A percentile compares a stretch with the other conserved stretches of the same genome.
Conservation (phyloP, 2,888 invertebrate genomes). For the Andrena minutula region DNA sequence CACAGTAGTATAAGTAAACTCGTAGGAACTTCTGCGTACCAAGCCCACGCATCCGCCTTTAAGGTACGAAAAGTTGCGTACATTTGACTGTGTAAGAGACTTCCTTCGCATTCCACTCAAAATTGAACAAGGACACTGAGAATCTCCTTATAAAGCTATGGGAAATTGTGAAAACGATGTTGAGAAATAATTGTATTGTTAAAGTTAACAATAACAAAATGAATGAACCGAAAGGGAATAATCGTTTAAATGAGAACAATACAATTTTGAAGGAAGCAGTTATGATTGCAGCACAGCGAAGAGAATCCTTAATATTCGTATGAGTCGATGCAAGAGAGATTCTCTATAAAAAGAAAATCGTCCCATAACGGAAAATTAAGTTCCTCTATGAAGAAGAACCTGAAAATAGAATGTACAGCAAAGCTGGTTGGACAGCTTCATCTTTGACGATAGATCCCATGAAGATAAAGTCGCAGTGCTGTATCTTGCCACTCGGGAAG, state of each 20-base stretch:
- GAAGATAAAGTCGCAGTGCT: constrained; percentile 36
- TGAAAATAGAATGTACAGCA: constrained; percentile 13
- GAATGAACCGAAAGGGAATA: neutral
- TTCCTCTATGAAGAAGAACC: constrained; percentile 20
- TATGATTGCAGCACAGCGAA: neutral
- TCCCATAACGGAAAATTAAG: constrained; percentile 17
- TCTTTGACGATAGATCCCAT: constrained; percentile 35
- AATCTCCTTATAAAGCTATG: neutral
- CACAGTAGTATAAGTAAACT: constrained; percentile 23
- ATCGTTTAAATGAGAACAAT: neutral
- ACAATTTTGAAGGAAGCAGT: no score
- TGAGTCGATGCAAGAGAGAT: neutral
- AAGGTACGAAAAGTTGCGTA: constrained; percentile 17
- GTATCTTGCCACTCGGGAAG: constrained; percentile 5
- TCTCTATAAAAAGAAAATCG: constrained; percentile 4
- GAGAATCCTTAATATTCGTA: neutral
- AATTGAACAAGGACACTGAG: neutral
- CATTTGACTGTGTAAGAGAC: neutral
- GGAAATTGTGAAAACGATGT: neutral
- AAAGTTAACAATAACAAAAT: neutral
- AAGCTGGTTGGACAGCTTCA: constrained; percentile 42
- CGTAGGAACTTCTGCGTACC: constrained; percentile 30
- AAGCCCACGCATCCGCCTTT: constrained; percentile 44
- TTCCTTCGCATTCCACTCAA: neutral
- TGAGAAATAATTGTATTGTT: neutral